Evolutionary conservation across 2,113 vertebrate species (phyloP).

Genomic region (Xyrauchen texanus): DNA sequence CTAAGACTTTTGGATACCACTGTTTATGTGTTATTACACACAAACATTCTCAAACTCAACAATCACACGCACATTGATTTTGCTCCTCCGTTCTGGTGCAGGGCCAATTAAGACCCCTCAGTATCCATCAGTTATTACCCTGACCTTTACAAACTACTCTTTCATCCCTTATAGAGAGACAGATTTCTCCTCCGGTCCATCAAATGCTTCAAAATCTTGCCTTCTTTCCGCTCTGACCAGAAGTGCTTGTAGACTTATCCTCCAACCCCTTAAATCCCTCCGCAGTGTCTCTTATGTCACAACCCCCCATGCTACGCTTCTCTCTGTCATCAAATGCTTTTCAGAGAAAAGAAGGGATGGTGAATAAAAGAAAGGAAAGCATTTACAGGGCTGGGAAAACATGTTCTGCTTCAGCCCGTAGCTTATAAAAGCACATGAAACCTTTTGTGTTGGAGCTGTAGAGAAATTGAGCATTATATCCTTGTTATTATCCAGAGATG

Average conservation of each 20-base stretch:
- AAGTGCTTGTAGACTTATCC: constrained; percentile 26
- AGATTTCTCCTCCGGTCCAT: constrained; percentile 14
- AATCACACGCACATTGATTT: neutral
- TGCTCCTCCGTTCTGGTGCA: neutral
- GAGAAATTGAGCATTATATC: constrained; percentile 8
- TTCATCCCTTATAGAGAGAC: constrained; percentile 18
- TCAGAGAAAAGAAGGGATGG: neutral
- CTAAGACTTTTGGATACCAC: neutral
- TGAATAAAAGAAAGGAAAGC: neutral
- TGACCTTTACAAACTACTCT: constrained; percentile 48
- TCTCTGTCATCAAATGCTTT: neutral
- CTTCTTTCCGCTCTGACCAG: constrained; percentile 15
- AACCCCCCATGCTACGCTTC: neutral
- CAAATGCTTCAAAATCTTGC: neutral
- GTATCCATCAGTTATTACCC: constrained; percentile 44
- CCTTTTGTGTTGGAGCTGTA: neutral
- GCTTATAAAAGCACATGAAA: constrained; percentile 14
- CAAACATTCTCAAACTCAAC: neutral
- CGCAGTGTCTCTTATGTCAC: neutral
- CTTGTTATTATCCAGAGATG: constrained; percentile 3
- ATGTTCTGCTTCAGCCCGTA: neutral
- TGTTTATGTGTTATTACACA: neutral
- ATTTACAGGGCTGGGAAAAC: constrained; percentile 8
- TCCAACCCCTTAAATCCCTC: neutral
- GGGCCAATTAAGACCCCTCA: constrained; percentile 31